Evolutionary conservation across 2,888 invertebrate genomes (phyloP), one percentile per base, ranked within the genome.

Genomic region (Diloba caeruleocephala): DNA sequence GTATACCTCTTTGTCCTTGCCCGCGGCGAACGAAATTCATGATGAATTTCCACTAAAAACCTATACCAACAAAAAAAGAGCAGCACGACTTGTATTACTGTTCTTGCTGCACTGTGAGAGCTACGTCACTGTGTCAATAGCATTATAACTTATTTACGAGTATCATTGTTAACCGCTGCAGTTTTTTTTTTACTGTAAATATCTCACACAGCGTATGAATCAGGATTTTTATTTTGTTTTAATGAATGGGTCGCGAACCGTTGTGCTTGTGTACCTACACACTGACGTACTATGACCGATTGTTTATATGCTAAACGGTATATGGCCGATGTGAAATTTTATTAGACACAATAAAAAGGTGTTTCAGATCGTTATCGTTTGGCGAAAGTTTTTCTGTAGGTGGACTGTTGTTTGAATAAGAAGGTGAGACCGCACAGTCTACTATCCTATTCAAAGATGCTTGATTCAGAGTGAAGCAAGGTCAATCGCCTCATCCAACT

Each of bases 111-210:
- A 44, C 59, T 54, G 34, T 57, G 67, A 4, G 41, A 19, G 0
- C 23, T 15, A 36, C 59, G 43, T 52, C 52, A 62, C 19, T 58
- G 45, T 72, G 67, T 71, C 74, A 76, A 75, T 75, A 70, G 55
- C 66, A 70, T 10, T 68, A 74, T 65, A 73, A 72, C 62, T 69
- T 66, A 71, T 72, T 74, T 75, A 68, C 61, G 62, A 71, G 59
- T 66, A 57, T 59, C 71, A 79, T 74, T 74, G 78, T 75, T 72
- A 71, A 66, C 55, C 54, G 64, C 53, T 81, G 79, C 72, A 76
- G 42, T 75, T 78, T 77, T 76, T n/a, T n/a, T 76, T 77, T 21
- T 21, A 19, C 54, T 68, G 72, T 65, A 68, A 56, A 3, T 64
- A 68, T 59, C 60, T 76, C 60, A 34, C 65, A 53, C 57, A 46